Evolutionary conservation across 2,888 invertebrate genomes (phyloP), one percentile per base, ranked within the genome.

Genomic region (Gonocerus acuteangulatus): DNA sequence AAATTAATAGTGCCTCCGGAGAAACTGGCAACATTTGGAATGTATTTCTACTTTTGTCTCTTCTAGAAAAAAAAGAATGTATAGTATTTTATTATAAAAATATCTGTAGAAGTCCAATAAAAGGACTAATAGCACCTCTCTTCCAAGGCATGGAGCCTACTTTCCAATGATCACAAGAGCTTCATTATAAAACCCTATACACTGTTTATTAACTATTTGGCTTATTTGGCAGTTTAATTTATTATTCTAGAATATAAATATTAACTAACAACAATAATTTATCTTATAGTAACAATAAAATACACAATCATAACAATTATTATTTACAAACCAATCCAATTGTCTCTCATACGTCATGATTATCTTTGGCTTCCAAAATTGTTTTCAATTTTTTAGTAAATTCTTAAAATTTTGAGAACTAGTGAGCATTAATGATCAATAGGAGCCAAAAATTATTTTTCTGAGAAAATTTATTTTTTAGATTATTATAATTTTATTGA

Each of bases 201-300:
- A 22, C 3, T 21, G n/a, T 52, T 22, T 34, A 51, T 27, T 27
- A 51, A 39, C 54, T 54, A 54, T 54, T 54, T 54, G 54, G 54
- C 54, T 54, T 54, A 42, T 54, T 54, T 54, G 54, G 54, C 54
- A 54, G 54, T 54, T 54, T 54, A 54, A 54, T 42, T 54, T 23
- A 19, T 54, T 42, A 54, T 23, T 51, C 51, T 51, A 51, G n/a
- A 34, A n/a, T 34, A 51, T 18, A 54, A 54, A 42, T 54, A 42
- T 54, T 54, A 54, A 54, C 54, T 54, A 54, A 54, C 54, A 54
- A 54, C 54, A 54, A 54, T 42, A 34, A 51, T 36, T 27, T 34
- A 51, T 18, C 18, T 36, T 48, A 48, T 48, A 34, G 18, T 21
- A 22, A 54, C 21, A 21, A 42, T 39, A 54, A 54, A 39, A 54